phyloP scores from a whole-genome alignment of 2,888 invertebrate species.

The Drymonia ruficornis region DNA sequence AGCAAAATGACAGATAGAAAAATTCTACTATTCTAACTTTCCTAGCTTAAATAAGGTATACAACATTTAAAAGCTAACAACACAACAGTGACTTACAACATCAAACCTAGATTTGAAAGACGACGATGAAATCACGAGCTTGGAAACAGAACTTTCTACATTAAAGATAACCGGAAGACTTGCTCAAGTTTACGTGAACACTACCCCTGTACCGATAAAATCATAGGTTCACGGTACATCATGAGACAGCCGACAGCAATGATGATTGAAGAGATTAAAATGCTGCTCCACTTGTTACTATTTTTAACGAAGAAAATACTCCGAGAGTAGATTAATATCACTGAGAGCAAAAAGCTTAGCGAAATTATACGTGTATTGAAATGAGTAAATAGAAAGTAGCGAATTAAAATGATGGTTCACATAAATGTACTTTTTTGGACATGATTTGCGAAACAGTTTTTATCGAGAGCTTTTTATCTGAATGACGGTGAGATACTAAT shows the following conservation, averaged over 20 bases:
- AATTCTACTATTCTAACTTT: too few relatives aligned
- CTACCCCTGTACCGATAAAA: slow-evolving; percentile 41
- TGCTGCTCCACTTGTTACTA: slow-evolving; percentile 28
- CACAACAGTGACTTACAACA: slow-evolving; percentile 5
- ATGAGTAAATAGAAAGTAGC: slow-evolving; percentile 1
- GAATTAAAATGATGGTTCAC: background rate
- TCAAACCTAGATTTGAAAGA: background rate
- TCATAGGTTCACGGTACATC: slow-evolving; percentile 43
- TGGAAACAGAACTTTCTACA: slow-evolving; percentile 1
- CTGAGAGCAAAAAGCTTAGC: background rate
- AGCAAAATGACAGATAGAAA: too few relatives aligned
- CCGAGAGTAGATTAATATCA: slow-evolving; percentile 4
- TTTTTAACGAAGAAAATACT: background rate
- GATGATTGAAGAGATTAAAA: slow-evolving; percentile 50
- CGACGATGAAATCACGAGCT: slow-evolving; percentile 1
- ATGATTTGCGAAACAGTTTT: slow-evolving; percentile 1
- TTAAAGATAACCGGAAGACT: slow-evolving; percentile 14
- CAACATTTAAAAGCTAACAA: too few relatives aligned
- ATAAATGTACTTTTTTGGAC: background rate
- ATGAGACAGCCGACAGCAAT: slow-evolving; percentile 46
- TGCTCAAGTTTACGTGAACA: slow-evolving; percentile 39
- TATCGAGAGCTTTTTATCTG: background rate
- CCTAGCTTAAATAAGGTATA: too few relatives aligned
- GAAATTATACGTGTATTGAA: background rate
- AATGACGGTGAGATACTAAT: background rate